phyloP scores from a whole-genome alignment of 1,140 invertebrate genomes.

The Drosophila teissieri region DNA sequence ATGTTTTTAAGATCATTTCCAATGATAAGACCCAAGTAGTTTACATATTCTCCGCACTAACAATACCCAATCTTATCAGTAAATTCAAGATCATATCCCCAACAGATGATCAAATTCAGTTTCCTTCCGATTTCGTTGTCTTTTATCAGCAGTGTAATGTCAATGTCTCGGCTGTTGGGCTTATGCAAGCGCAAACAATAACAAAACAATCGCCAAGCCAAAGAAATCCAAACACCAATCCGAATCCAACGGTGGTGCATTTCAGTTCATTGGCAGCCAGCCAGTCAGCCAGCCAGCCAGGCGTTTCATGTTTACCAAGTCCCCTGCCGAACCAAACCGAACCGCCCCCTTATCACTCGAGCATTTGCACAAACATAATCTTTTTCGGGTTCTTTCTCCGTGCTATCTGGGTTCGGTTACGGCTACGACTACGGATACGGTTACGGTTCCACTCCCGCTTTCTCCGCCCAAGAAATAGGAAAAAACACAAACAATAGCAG shows the following conservation, averaged over 20 bases:
- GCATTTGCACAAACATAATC: conserved; percentile 24
- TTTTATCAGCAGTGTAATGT: conserved; percentile 32
- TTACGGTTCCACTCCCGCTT: conserved; percentile 38
- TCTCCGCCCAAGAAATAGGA: conserved; percentile 9
- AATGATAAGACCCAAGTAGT: background rate
- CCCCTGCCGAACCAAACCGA: background rate
- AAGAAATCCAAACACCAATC: conserved; percentile 35
- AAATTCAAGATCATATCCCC: too few relatives aligned
- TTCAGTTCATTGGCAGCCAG: conserved; percentile 60
- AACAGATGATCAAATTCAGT: background rate
- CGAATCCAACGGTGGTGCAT: conserved; percentile 37
- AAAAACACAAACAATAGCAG: conserved; percentile 17
- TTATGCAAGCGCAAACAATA: conserved; percentile 49
- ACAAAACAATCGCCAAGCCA: conserved; percentile 46
- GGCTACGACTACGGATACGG: conserved; percentile 22
- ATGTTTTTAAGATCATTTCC: background rate
- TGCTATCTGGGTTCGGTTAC: conserved; percentile 32
- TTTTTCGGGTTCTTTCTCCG: conserved; percentile 42
- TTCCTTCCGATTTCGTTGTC: background rate
- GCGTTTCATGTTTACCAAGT: conserved; percentile 43
- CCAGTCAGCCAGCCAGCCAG: conserved; percentile 49
- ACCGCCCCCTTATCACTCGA: conserved; percentile 14
- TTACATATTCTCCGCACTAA: background rate
- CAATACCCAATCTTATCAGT: too few relatives aligned
- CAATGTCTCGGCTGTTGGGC: conserved; percentile 54